A percentile compares a stretch with the other conserved stretches of the same genome.
Evolutionary conservation across 2,888 invertebrate species (phyloP).

Genomic region (Tiphia femorata): DNA sequence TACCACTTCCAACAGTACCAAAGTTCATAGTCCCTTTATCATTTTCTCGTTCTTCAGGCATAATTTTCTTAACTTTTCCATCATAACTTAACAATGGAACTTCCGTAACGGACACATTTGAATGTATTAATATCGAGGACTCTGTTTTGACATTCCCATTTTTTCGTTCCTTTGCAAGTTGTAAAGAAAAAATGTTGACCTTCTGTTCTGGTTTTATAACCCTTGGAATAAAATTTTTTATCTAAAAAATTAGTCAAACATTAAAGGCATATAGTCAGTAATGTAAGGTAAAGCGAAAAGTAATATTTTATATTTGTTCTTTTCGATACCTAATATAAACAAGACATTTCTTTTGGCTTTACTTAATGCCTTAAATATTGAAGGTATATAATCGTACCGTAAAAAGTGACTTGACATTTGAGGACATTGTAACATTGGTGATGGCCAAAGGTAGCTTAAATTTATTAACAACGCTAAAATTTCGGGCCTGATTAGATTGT

Average conservation of each 20-base stretch:
- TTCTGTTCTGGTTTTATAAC: slow-evolving; percentile 74
- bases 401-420: slow-evolving; percentile 75
- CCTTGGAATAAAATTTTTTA: slow-evolving; percentile 74
- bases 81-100: slow-evolving; percentile 81
- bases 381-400: too few relatives aligned
- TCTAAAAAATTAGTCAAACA: too few relatives aligned
- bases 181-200: slow-evolving; percentile 73
- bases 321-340: too few relatives aligned
- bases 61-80: slow-evolving; percentile 73
- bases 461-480: slow-evolving; percentile 78
- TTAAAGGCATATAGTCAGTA: too few relatives aligned
- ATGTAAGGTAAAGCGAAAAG: too few relatives aligned
- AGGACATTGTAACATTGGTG: slow-evolving; percentile 77
- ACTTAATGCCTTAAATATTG: too few relatives aligned
- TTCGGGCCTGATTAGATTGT: slow-evolving; percentile 67
- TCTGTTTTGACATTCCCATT: slow-evolving; percentile 73
- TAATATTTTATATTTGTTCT: too few relatives aligned
- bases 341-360: too few relatives aligned
- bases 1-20: slow-evolving; percentile 76
- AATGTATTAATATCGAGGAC: slow-evolving; percentile 76
- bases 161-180: slow-evolving; percentile 70
- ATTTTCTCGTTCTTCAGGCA: slow-evolving; percentile 59
- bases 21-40: slow-evolving; percentile 72
- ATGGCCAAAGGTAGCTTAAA: slow-evolving; percentile 81
- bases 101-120: slow-evolving; percentile 80